Base-by-base conservation (phyloP, 2,888 invertebrate genomes). In the Epistrophe grossulariae region DNA sequence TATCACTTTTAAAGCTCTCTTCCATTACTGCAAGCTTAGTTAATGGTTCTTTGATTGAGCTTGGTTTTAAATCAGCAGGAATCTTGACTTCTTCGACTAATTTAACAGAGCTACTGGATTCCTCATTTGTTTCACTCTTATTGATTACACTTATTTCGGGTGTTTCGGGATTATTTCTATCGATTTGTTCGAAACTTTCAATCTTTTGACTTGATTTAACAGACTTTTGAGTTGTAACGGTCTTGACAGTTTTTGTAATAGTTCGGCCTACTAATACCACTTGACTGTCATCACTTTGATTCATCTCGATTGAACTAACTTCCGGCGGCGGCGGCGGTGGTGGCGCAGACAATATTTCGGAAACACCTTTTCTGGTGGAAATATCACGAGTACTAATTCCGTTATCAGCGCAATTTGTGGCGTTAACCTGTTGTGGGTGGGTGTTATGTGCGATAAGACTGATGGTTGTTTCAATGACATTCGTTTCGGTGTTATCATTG, bases 1-100 rank as follows among this genome's bases (percentile, higher is more conserved):
- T 90, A 17, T 91, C 91, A 59, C 90, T 90, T 4, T 90, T 89
- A 43, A 90, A 91, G 4, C 91, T 89, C 62, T 92, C 92, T 59
- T 92, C 91, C 8, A 90, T 87, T 0, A 90, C 80, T 9, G 91
- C 91, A 6, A 90, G 89, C 19, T 89, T 90, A 31, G 19, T 57
- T 3, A 73, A 48, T 17, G 50, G 35, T 38, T 50, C 68, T 0
- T 0, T 45, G 15, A 48, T 2, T 40, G 9, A 24, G 43, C 15
- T 28, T 19, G 6, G n/a, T 0, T 4, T 15, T 3, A 15, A 19
- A 31, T 13, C 50, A 35, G 43, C 35, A 1, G 73, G 73, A 35
- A 68, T 52, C 45, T 85, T 72, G 31, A 78, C 31, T 50, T 88
- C 83, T 28, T 83, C 79, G 0, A 88, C 73, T 1, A 71, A 31